Conservation (phyloP, 2,888 invertebrate species). For the Cetonia aurata region DNA sequence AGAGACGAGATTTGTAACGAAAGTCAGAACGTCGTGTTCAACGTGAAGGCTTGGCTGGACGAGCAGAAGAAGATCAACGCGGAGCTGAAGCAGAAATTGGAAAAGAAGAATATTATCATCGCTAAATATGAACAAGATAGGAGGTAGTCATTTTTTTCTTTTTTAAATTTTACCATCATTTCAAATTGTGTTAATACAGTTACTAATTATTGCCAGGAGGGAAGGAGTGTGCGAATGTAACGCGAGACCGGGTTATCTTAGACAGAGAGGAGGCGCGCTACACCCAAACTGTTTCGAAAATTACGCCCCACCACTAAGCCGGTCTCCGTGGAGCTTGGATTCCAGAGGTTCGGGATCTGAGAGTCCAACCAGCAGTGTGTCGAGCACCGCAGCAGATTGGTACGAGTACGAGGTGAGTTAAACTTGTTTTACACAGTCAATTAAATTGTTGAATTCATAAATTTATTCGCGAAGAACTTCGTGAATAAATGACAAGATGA, state of each 20-base stretch:
- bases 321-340: constrained; percentile 45
- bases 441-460: no score
- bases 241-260: constrained; percentile 13
- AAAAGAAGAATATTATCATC: constrained; percentile 57
- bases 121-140: constrained; percentile 57
- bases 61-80: constrained; percentile 63
- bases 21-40: constrained; percentile 61
- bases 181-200: no score
- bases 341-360: constrained; percentile 48
- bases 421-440: no score
- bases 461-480: no score
- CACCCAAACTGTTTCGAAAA: constrained; percentile 20
- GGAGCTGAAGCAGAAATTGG: constrained; percentile 52
- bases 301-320: constrained; percentile 14
- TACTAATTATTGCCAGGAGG: not conserved
- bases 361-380: constrained; percentile 43
- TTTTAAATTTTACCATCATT: not conserved
- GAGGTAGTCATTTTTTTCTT: constrained; percentile 20
- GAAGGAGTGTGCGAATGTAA: constrained; percentile 12
- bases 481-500: no score
- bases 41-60: constrained; percentile 63
- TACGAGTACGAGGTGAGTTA: constrained; percentile 41
- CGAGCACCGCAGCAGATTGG: constrained; percentile 41
- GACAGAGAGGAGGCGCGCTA: constrained; percentile 41
- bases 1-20: constrained; percentile 62